A percentile compares a stretch with the other conserved stretches of the same genome.
Conservation (phyloP, 1,140 invertebrate genomes). For the Platyura marginata region DNA sequence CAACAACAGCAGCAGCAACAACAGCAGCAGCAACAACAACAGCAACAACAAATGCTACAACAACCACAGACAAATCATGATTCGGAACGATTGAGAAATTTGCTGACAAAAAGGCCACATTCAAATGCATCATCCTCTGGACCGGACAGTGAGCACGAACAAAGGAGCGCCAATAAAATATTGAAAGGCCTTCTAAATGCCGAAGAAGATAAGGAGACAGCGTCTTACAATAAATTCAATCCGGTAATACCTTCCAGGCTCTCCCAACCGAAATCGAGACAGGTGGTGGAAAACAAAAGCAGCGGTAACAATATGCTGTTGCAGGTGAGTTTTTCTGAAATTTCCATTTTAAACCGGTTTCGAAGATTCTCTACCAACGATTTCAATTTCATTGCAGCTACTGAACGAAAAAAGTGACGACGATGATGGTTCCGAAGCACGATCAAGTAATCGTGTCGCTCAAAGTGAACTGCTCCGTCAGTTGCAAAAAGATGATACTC, state of each 20-base stretch:
- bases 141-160: slow-evolving; percentile 16
- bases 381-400: slow-evolving; percentile 36
- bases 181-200: slow-evolving; percentile 62
- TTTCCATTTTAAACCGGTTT: slow-evolving; percentile 9
- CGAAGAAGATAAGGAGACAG: slow-evolving; percentile 55
- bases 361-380: slow-evolving; percentile 1
- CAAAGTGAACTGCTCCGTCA: slow-evolving; percentile 63
- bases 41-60: slow-evolving; percentile 10
- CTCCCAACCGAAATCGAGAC: slow-evolving; percentile 10
- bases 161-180: slow-evolving; percentile 32
- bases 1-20: slow-evolving; percentile 16
- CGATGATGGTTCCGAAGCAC: slow-evolving; percentile 28
- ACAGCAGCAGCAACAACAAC: slow-evolving; percentile 12
- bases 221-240: slow-evolving; percentile 2
- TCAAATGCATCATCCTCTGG: slow-evolving; percentile 12
- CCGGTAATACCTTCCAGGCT: slow-evolving; percentile 2
- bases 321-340: too few species aligned
- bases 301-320: slow-evolving; percentile 50
- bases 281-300: slow-evolving; percentile 22
- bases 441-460: slow-evolving; percentile 37
- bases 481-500: slow-evolving; percentile 45
- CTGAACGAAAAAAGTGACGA: slow-evolving; percentile 71
- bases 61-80: slow-evolving; percentile 26
- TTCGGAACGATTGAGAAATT: slow-evolving; percentile 42
- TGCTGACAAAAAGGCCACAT: slow-evolving; percentile 32